A percentile compares a stretch with the other conserved stretches of the same genome.
Conservation (phyloP, 2,797 vertebrate species). For the Lepus oiostolus region DNA sequence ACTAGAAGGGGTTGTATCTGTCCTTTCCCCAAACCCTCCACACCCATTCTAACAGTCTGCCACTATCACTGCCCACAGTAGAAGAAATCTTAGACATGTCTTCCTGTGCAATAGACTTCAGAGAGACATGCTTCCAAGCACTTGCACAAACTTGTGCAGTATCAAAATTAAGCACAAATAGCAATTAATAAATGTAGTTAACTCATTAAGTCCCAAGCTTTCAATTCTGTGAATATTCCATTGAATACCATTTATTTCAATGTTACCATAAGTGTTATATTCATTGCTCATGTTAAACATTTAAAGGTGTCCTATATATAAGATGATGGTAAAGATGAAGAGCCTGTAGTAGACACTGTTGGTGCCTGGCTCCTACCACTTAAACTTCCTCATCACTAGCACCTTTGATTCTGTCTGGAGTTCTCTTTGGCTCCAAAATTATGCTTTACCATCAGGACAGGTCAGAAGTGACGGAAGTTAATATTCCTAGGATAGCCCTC, state of each 20-base stretch:
- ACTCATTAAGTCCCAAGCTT: too few species aligned
- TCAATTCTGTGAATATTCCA: too few species aligned
- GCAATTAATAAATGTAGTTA: neutral
- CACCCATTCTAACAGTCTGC: too few species aligned
- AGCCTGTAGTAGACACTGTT: neutral
- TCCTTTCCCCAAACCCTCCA: neutral
- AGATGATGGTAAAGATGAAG: too few species aligned
- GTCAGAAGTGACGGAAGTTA: neutral
- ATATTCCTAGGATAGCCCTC: neutral
- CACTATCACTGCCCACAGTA: neutral
- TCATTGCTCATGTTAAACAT: too few species aligned
- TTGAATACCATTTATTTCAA: too few species aligned
- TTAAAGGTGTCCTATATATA: too few species aligned
- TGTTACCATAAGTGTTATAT: too few species aligned
- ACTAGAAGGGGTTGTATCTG: neutral
- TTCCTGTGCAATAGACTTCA: neutral
- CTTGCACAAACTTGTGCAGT: neutral
- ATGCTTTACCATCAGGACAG: neutral
- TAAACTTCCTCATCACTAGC: neutral
- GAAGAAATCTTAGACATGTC: neutral
- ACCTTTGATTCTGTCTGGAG: neutral
- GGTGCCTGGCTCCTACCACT: neutral
- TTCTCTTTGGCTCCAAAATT: neutral
- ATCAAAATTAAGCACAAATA: neutral
- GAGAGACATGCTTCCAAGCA: neutral